phyloP scores from a whole-genome alignment of 1,140 invertebrate species.

The Chironomus striatipennis region DNA sequence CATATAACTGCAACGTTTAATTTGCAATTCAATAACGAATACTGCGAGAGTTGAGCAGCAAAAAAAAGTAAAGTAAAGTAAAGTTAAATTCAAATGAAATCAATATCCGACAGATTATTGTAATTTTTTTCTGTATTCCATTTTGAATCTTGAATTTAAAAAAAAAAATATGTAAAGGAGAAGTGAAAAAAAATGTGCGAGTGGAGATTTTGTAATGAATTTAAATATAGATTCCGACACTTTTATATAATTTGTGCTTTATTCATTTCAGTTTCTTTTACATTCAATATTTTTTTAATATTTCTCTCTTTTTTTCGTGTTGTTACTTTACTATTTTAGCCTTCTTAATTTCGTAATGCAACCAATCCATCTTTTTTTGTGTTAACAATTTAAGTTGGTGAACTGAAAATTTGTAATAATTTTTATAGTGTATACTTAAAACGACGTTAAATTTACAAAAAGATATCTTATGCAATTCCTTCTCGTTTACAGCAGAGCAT shows the following conservation, averaged over 20 bases:
- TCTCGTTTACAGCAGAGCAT: no score
- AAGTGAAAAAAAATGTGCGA: not conserved
- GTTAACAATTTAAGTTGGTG: not conserved
- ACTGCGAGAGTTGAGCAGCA: no score
- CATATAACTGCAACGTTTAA: no score
- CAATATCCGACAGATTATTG: not conserved
- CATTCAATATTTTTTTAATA: not conserved
- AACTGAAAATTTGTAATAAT: no score
- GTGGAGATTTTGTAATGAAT: conserved; percentile 4
- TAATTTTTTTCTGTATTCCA: not conserved
- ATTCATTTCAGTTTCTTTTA: not conserved
- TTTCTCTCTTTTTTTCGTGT: not conserved
- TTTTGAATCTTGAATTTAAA: not conserved
- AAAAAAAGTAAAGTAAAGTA: not conserved
- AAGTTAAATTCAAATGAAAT: not conserved
- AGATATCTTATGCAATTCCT: no score
- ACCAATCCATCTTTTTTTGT: not conserved
- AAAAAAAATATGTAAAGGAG: not conserved
- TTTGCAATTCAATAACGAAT: no score
- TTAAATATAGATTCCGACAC: conserved; percentile 21
- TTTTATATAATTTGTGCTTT: not conserved
- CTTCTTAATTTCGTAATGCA: conserved; percentile 20
- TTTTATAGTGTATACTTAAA: no score
- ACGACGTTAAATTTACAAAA: no score
- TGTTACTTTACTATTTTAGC: not conserved